phyloP scores from a whole-genome alignment of 2,888 invertebrate genomes.

The Biston betularia region DNA sequence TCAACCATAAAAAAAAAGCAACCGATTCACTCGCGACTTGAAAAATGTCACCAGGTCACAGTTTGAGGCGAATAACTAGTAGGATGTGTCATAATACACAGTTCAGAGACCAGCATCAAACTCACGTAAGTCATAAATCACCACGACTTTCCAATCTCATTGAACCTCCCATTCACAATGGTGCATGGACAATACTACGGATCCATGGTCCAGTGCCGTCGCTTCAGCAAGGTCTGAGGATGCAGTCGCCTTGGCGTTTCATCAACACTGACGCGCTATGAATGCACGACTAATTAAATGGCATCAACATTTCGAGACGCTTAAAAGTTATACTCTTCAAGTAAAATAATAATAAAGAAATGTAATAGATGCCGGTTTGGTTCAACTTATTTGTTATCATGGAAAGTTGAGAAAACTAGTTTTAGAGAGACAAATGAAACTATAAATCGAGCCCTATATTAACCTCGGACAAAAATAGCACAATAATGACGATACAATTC shows the following conservation, averaged over 20 bases:
- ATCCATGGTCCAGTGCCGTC: conserved; percentile 45
- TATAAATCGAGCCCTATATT: conserved; percentile 7
- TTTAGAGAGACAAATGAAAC: background rate
- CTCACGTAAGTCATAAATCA: conserved; percentile 21
- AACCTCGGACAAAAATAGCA: conserved; percentile 13
- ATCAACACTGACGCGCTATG: conserved; percentile 22
- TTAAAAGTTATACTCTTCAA: background rate
- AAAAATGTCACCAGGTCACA: too few relatives aligned
- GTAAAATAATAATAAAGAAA: background rate
- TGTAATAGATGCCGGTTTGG: too few relatives aligned
- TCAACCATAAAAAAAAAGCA: too few relatives aligned
- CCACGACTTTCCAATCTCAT: conserved; percentile 34
- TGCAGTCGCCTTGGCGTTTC: conserved; percentile 40
- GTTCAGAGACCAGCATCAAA: background rate
- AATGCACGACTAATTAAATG: conserved; percentile 20
- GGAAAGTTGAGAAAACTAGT: background rate
- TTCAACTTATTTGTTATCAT: too few relatives aligned
- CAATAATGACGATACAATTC: conserved; percentile 18
- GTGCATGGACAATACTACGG: conserved; percentile 47
- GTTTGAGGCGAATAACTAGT: too few relatives aligned
- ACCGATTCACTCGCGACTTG: too few relatives aligned
- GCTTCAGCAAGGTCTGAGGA: conserved; percentile 45
- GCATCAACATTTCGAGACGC: background rate
- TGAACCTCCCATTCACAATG: conserved; percentile 37
- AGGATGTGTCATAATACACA: background rate